Percentiles rank a stretch among this genome's conserved stretches.
phyloP scores from a whole-genome alignment of 1,140 invertebrate species.

The Drosophila obscura region DNA sequence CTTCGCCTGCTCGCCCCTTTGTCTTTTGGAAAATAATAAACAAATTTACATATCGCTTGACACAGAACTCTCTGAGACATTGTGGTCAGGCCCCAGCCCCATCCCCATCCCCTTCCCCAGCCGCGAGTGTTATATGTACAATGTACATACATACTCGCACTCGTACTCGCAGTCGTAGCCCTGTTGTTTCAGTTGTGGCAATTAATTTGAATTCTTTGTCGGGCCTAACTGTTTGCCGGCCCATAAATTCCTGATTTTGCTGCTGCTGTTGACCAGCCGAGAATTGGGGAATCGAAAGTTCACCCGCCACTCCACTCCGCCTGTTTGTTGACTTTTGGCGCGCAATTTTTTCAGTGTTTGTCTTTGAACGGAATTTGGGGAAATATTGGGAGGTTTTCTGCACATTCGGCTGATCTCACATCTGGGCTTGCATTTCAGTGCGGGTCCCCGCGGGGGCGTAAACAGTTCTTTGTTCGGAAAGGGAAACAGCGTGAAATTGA shows the following conservation, averaged over 20 bases:
- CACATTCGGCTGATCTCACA: too few species aligned
- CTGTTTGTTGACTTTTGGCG: slow-evolving; percentile 70
- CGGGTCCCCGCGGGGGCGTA: too few species aligned
- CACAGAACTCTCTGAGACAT: slow-evolving; percentile 71
- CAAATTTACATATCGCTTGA: slow-evolving; percentile 79
- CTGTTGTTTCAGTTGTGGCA: slow-evolving; percentile 39
- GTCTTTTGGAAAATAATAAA: slow-evolving; percentile 71
- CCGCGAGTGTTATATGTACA: too few species aligned
- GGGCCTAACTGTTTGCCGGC: slow-evolving; percentile 42
- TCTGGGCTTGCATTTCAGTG: too few species aligned
- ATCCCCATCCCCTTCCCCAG: too few species aligned
- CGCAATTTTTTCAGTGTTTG: slow-evolving; percentile 55
- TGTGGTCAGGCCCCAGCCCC: slow-evolving; percentile 37
- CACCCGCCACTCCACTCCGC: slow-evolving; percentile 6
- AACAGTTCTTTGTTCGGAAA: too few species aligned
- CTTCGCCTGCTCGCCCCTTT: slow-evolving; percentile 22
- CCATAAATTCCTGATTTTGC: slow-evolving; percentile 55
- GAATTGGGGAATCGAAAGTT: slow-evolving; percentile 17
- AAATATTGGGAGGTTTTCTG: slow-evolving; percentile 25
- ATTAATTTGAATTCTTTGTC: slow-evolving; percentile 59
- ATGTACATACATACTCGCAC: background rate
- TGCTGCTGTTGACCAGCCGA: slow-evolving; percentile 26
- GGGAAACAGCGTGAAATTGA: too few species aligned
- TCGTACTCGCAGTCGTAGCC: background rate
- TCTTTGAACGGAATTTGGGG: slow-evolving; percentile 36